phyloP scores from a whole-genome alignment of 2,888 invertebrate species.

The Tipula lateralis region DNA sequence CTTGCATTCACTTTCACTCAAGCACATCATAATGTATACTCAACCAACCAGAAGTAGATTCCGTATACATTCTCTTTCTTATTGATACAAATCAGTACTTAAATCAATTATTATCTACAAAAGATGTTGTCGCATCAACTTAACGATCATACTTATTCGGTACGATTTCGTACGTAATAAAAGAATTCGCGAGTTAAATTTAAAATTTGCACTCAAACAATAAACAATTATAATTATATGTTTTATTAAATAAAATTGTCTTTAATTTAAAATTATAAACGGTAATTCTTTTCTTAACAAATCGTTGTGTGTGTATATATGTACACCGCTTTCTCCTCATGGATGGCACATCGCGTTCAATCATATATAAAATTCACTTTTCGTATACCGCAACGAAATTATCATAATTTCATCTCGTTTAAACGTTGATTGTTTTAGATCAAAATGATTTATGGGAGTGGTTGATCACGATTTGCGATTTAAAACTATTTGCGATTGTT shows the following conservation, averaged over 20 bases:
- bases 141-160: not conserved
- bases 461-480: not conserved
- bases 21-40: not conserved
- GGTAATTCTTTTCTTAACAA: not conserved
- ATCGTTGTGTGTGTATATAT: not conserved
- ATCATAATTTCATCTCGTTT: not conserved
- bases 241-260: not conserved
- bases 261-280: not conserved
- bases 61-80: not conserved
- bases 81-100: not conserved
- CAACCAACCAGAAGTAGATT: not conserved
- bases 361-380: not conserved
- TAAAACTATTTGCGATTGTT: not conserved
- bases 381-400: not conserved
- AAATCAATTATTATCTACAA: not conserved
- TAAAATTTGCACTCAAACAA: not conserved
- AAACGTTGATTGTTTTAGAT: not conserved
- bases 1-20: not conserved
- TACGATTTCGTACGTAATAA: not conserved
- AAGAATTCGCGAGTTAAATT: not conserved
- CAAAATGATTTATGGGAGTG: constrained; percentile 11
- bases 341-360: not conserved
- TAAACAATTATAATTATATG: not conserved
- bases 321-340: not conserved
- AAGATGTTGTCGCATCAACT: too few relatives aligned